phyloP scores from a whole-genome alignment of 2,113 vertebrate species.

The Lophura nycthemera region DNA sequence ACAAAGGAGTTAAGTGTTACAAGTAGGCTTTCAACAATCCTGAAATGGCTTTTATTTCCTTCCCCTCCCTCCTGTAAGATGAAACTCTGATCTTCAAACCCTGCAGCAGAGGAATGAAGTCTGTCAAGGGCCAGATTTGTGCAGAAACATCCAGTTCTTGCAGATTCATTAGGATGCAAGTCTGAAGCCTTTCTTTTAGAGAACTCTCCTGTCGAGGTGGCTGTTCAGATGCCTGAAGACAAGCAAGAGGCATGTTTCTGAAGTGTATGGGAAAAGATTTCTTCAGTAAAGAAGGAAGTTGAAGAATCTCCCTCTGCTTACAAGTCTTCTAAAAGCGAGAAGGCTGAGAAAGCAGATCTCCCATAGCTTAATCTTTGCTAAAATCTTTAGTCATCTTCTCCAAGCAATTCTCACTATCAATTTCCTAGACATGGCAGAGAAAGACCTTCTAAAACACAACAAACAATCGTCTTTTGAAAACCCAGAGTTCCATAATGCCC shows the following conservation, averaged over 20 bases:
- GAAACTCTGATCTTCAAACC: slow-evolving; percentile 23
- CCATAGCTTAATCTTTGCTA: not conserved
- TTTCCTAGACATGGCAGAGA: not conserved
- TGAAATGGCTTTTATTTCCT: slow-evolving; percentile 41
- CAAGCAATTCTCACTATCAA: not conserved
- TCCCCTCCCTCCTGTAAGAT: not conserved
- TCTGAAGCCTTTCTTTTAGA: slow-evolving; percentile 6
- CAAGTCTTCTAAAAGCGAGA: not conserved
- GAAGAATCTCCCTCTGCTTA: not conserved
- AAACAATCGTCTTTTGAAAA: not conserved
- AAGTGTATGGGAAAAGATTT: not conserved
- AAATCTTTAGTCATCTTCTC: not conserved
- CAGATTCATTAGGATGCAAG: not conserved
- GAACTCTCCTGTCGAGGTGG: not conserved
- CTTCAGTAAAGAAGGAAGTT: not conserved
- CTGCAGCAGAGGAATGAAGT: slow-evolving; percentile 38
- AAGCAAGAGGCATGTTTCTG: slow-evolving; percentile 17
- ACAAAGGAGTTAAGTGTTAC: not conserved
- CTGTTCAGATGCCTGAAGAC: slow-evolving; percentile 3
- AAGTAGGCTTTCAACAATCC: slow-evolving; percentile 16
- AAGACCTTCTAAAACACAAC: not conserved
- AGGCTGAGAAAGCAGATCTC: not conserved
- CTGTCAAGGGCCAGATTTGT: not conserved
- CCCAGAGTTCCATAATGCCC: not conserved
- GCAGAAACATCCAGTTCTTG: not conserved